Conservation (phyloP, 35 echinoderm and acorn worm genomes). For the Nesometra sesokonis region DNA sequence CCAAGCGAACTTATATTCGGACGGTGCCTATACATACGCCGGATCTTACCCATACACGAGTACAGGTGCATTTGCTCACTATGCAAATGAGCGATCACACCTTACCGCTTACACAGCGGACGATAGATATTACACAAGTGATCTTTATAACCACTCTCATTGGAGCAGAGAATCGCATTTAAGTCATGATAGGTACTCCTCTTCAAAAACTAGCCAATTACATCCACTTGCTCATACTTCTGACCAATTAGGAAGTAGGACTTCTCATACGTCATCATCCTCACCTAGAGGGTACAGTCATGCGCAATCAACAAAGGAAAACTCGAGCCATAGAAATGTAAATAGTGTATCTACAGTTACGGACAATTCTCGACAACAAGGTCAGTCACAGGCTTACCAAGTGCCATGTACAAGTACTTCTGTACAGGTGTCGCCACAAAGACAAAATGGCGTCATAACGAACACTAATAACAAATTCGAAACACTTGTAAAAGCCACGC, state of each 20-base stretch:
- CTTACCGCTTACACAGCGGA: constrained; percentile 22
- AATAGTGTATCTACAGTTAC: background rate
- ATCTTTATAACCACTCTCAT: constrained; percentile 2
- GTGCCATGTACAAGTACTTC: background rate
- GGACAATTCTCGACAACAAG: background rate
- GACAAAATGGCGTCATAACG: background rate
- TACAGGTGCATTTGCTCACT: constrained; percentile 73
- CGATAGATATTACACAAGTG: constrained; percentile 83
- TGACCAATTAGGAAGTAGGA: background rate
- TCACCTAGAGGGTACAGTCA: background rate
- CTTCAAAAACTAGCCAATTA: background rate
- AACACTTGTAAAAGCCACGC: constrained; percentile 2
- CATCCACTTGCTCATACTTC: background rate
- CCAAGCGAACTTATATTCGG: constrained; percentile 77
- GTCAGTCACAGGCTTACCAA: background rate
- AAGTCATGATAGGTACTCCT: background rate
- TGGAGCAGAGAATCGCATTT: background rate
- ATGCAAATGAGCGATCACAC: constrained; percentile 64
- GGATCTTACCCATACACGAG: constrained; percentile 58
- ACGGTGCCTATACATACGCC: constrained; percentile 59
- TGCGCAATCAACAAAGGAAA: background rate
- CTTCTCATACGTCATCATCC: background rate
- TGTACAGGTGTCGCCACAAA: background rate
- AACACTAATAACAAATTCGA: background rate
- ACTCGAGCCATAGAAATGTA: background rate